Percentiles rank a stretch among this genome's conserved stretches.
These are phyloP conservation scores for Sebastes paucispinis DNA, from an alignment of 2,797 vertebrate genomes.

Conservation along the genomic window DNA sequence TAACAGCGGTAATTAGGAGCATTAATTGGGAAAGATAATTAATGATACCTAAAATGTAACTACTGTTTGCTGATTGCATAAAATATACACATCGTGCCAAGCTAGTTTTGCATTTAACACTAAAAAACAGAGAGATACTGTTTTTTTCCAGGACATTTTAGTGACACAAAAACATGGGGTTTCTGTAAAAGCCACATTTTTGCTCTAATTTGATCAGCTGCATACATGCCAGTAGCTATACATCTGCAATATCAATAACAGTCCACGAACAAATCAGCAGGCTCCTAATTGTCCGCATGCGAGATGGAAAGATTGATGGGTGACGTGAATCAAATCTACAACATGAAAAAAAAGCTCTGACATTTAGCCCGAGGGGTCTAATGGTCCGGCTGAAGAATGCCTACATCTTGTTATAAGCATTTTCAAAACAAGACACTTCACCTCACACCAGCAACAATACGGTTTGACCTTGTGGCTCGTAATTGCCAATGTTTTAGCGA, in stretches of 20 bases:
- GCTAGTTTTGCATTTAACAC: constrained; percentile 21
- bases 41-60: constrained; percentile 47
- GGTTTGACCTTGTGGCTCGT: constrained; percentile 72
- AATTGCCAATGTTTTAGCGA: constrained; percentile 63
- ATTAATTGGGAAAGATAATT: constrained; percentile 51
- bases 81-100: constrained; percentile 23
- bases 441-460: constrained; percentile 54
- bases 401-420: constrained; percentile 61
- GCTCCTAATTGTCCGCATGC: constrained; percentile 63
- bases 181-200: constrained; percentile 35
- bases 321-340: constrained; percentile 55
- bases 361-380: constrained; percentile 69
- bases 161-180: constrained; percentile 33
- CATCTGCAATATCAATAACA: constrained; percentile 63
- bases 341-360: constrained; percentile 45
- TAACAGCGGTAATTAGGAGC: constrained; percentile 55
- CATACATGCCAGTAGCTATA: constrained; percentile 38
- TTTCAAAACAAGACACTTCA: constrained; percentile 67
- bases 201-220: constrained; percentile 35
- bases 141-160: constrained; percentile 23
- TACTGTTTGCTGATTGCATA: constrained; percentile 38
- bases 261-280: constrained; percentile 56
- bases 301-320: constrained; percentile 62
- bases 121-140: background rate
- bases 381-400: constrained; percentile 51